These are phyloP conservation scores for Ciconia stormi DNA, from an alignment of 2,113 vertebrate species.

Conservation along the genomic window DNA sequence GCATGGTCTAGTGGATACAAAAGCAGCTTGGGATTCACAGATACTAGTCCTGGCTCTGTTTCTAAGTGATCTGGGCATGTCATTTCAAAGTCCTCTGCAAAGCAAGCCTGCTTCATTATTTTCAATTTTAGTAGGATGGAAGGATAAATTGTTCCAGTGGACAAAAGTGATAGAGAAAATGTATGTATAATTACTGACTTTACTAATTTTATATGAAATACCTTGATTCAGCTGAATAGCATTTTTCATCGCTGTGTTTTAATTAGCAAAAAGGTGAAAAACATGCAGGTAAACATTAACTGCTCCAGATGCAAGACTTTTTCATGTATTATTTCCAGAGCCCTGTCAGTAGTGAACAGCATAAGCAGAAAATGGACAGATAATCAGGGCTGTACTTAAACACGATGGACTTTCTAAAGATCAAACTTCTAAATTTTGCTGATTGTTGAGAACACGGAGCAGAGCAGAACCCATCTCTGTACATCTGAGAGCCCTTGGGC, in stretches of 20 bases:
- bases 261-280: not conserved
- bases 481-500: not conserved
- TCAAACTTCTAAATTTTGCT: not conserved
- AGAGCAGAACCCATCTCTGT: not conserved
- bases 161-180: not conserved
- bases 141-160: not conserved
- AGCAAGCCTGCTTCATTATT: not conserved
- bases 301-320: not conserved
- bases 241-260: not conserved
- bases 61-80: not conserved
- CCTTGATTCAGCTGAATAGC: not conserved
- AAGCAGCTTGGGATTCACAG: not conserved
- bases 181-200: not conserved
- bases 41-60: not conserved
- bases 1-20: not conserved
- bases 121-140: not conserved
- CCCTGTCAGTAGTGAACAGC: not conserved
- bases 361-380: not conserved
- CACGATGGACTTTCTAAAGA: not conserved
- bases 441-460: not conserved
- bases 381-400: not conserved
- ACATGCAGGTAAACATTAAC: not conserved
- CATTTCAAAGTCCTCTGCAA: not conserved
- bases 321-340: not conserved
- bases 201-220: not conserved